phyloP scores from a whole-genome alignment of 2,797 vertebrate species.

The Poeciliopsis paucimaculata region DNA sequence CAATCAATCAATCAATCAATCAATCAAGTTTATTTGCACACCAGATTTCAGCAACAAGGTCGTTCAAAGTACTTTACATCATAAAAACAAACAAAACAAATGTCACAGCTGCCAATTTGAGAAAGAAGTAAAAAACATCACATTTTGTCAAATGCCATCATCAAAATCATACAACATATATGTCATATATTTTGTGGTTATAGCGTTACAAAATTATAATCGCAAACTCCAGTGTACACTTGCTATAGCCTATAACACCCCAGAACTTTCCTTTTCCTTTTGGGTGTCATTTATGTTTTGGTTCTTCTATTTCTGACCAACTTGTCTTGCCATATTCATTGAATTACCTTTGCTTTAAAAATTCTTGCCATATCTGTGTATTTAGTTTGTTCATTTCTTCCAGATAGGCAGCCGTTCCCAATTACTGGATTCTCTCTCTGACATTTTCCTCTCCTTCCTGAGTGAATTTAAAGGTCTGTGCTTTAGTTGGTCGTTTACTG shows the following conservation, averaged over 20 bases:
- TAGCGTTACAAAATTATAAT: not conserved
- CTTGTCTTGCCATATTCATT: not conserved
- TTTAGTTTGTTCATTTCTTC: not conserved
- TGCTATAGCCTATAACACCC: no score
- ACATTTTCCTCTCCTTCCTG: not conserved
- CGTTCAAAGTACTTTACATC: no score
- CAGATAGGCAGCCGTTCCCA: not conserved
- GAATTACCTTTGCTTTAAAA: not conserved
- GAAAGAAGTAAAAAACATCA: no score
- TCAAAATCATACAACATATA: no score
- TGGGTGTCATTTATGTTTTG: not conserved
- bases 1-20: no score
- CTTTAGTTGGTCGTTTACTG: not conserved
- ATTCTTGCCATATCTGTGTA: not conserved
- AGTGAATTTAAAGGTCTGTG: not conserved
- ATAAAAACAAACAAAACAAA: not conserved
- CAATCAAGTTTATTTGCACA: no score
- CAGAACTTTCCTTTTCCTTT: not conserved
- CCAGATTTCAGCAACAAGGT: no score
- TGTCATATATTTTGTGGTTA: no score
- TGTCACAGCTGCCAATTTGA: no score
- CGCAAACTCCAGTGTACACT: not conserved
- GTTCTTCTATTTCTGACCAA: not conserved
- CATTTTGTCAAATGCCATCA: no score
- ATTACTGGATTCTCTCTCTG: not conserved